Base-by-base conservation (phyloP, 2,113 vertebrate genomes). In the Phaethornis superciliosus region DNA sequence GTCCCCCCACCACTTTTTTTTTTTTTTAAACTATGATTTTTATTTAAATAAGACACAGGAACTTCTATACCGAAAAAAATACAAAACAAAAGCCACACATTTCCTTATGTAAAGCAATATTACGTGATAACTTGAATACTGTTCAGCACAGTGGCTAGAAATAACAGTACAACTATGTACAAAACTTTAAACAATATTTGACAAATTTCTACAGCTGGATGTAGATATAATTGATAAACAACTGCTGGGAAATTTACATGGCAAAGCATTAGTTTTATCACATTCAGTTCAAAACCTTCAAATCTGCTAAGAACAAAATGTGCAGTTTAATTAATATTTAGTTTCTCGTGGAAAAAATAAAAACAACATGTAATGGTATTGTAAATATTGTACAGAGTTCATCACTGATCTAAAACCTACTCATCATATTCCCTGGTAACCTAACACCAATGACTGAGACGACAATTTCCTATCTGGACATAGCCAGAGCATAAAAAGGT, bases 31-130 rank as follows among this genome's bases (percentile, higher is more conserved):
- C 98, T 98, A 98, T 98, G 98, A 96, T 97, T 99, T 96, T 99
- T 99, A 99, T 99, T 99, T 98, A 98, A 99, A 98, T 99, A 98
- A 98, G 98, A 98, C 98, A 98, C 98, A 98, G 96, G 97, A 98
- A 98, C 97, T 96, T 98, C 98, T 98, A 98, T 99, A 98, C 98
- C 95, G 93, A 98, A 98, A 98, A 94, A 98, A 99, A 98, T 98
- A 98, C 97, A 98, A 99, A 98, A 98, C 97, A 97, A 98, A 97
- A 98, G 97, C 98, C 98, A 98, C 98, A 98, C 96, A 96, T 96
- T 97, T 98, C 96, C 97, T 98, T 96, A 97, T 97, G 97, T 97
- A 98, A 98, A 98, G 97, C 98, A 98, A 94, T 97, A 97, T 97
- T 92, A 91, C 97, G 97, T 97, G 97, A 96, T 97, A 98, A 98